Evolutionary conservation across 2,888 invertebrate genomes (phyloP), one percentile per base, ranked within the genome.

Genomic region (Podotricha telesiphe): DNA sequence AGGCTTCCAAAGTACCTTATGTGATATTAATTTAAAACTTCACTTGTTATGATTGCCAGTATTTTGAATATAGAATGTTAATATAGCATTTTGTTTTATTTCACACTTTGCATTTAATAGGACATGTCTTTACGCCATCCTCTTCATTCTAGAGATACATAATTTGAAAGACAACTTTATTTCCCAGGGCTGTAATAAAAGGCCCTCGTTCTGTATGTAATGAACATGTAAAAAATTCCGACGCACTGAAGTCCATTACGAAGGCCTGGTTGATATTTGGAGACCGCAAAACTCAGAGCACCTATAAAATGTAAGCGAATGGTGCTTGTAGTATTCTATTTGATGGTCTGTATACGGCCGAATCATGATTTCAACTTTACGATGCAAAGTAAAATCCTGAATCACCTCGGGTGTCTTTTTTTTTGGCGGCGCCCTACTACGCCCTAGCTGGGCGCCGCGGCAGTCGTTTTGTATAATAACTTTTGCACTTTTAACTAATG

Each of bases 141-240:
- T 64, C 58, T 55, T 37, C 50, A 48, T 50, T 50, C 65, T 48
- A 51, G 51, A n/a, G 68, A 73, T 66, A 68, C 79, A 74, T 83
- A 83, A n/a, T 69, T 68, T 67, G 42, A 58, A 65, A 65, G 55
- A 19, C 20, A 84, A 81, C 80, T 82, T 79, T 82, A 81, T 83
- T 84, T 85, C 85, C 82, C 80, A 74, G 76, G 82, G 79, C 80
- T 76, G 74, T 81, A 80, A 83, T 87, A 84, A 86, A 86, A 81
- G 73, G 76, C 72, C 75, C 78, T 75, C 76, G 76, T 78, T 80
- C 79, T n/a, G 83, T 85, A 82, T 82, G 81, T 78, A 75, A 69
- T 74, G 79, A 86, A 86, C 86, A 82, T 84, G 83, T 81, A 82
- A 83, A 85, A n/a, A 85, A 82, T 73, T 71, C 50, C 51, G 65